These are phyloP conservation scores for Myzus persicae DNA, from an alignment of 1,140 invertebrate genomes.

Conservation along the genomic window DNA sequence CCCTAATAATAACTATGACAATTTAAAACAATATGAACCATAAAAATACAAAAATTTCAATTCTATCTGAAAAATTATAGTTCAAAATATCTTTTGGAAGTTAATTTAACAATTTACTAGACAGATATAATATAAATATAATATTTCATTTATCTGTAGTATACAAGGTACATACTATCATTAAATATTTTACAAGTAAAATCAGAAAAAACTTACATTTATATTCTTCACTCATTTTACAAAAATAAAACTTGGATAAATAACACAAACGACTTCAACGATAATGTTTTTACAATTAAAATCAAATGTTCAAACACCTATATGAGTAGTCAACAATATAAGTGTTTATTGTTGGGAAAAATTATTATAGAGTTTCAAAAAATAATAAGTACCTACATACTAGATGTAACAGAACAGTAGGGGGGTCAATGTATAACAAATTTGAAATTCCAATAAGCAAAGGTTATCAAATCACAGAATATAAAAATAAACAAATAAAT, in stretches of 20 bases:
- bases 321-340: too few species aligned
- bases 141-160: neutral
- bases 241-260: neutral
- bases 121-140: neutral
- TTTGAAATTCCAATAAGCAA: neutral
- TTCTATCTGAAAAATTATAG: neutral
- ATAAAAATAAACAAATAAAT: neutral
- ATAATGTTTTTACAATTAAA: neutral
- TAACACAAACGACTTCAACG: neutral
- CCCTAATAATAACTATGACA: neutral
- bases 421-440: neutral
- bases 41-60: neutral
- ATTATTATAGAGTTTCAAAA: too few species aligned
- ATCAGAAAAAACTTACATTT: neutral
- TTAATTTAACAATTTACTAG: neutral
- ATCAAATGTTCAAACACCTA: too few species aligned
- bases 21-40: neutral
- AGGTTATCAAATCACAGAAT: too few species aligned
- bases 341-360: too few species aligned
- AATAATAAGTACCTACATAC: too few species aligned
- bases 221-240: constrained; percentile 14
- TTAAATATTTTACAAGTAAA: neutral
- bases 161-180: neutral
- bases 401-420: too few species aligned
- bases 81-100: neutral